Evolutionary conservation across 2,797 vertebrate species (phyloP).

Genomic region (Crocidura indochinensis): DNA sequence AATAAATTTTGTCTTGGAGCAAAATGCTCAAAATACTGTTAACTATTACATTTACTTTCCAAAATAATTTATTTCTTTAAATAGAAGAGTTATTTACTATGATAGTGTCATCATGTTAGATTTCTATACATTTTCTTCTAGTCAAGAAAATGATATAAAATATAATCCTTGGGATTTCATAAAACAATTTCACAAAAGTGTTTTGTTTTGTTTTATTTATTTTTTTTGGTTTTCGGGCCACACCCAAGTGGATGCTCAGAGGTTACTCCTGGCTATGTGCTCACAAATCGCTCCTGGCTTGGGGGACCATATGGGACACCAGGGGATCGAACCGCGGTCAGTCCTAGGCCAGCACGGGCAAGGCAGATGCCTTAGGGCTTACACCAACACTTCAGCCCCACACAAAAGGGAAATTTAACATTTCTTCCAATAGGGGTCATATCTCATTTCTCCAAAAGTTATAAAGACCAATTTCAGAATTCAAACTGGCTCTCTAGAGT

Average conservation of each 20-base stretch:
- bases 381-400: not conserved
- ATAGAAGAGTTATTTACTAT: conserved; percentile 44
- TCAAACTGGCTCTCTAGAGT: conserved; percentile 63
- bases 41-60: conserved; percentile 57
- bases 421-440: conserved; percentile 27
- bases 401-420: conserved; percentile 56
- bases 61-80: conserved; percentile 62
- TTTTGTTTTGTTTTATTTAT: too few relatives aligned
- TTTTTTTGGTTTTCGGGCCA: too few relatives aligned
- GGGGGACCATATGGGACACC: too few relatives aligned
- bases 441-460: conserved; percentile 58
- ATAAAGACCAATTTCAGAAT: conserved; percentile 72
- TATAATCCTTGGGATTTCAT: conserved; percentile 60
- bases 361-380: too few relatives aligned
- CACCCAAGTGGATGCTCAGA: too few relatives aligned
- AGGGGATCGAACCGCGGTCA: too few relatives aligned
- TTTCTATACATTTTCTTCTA: conserved; percentile 64
- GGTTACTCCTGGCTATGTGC: too few relatives aligned
- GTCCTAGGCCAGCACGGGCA: too few relatives aligned
- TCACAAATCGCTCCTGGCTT: too few relatives aligned
- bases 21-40: conserved; percentile 49
- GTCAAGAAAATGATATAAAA: conserved; percentile 32
- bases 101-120: conserved; percentile 41
- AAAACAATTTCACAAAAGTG: too few relatives aligned
- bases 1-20: too few relatives aligned